Evolutionary conservation across 2,888 invertebrate genomes (phyloP), one percentile per base, ranked within the genome.

Genomic region (Xylota segnis): DNA sequence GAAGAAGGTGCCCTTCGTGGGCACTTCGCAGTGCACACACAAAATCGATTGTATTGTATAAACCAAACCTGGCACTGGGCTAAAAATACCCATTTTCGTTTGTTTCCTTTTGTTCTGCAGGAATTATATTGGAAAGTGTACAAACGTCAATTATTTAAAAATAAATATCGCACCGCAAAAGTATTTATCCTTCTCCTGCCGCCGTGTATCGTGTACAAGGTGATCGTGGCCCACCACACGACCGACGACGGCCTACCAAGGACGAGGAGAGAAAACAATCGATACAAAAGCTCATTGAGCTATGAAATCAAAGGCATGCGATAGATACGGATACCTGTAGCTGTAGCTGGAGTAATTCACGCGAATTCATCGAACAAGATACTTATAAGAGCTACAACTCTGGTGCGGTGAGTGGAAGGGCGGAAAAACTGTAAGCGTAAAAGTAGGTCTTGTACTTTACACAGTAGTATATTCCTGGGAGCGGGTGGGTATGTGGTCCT

Each of bases 101-200:
- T 61, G 56, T 56, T 68, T 78, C 37, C 61, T 74, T 84, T 79
- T 72, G 81, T 71, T 81, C 54, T 32, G 43, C 47, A 45, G 58
- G 34, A 75, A 68, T 63, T 29, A 59, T 43, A 83, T 84, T 56
- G 74, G 14, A 68, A 71, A 79, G 58, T 79, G 75, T 70, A 79
- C 52, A 79, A 65, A 75, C 71, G 65, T 84, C 83, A 84, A 77
- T 86, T 82, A 77, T 77, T 82, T 86, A 86, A 86, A 86, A 86
- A 86, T 86, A 86, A 86, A 86, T 77, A 82, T 61, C 50, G 52
- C 52, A 59, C 63, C 70, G 63, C 65, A 58, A 70, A 84, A 32
- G 74, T 75, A 74, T 37, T 16, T 68, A 29, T 29, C 14, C 37
- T 14, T 18, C 9, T 18, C 9, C 37, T 4, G 23, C 16, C 16